Evolutionary conservation across 2,797 vertebrate genomes (phyloP), one percentile per base, ranked within the genome.

Genomic region (Pseudopleuronectes americanus): DNA sequence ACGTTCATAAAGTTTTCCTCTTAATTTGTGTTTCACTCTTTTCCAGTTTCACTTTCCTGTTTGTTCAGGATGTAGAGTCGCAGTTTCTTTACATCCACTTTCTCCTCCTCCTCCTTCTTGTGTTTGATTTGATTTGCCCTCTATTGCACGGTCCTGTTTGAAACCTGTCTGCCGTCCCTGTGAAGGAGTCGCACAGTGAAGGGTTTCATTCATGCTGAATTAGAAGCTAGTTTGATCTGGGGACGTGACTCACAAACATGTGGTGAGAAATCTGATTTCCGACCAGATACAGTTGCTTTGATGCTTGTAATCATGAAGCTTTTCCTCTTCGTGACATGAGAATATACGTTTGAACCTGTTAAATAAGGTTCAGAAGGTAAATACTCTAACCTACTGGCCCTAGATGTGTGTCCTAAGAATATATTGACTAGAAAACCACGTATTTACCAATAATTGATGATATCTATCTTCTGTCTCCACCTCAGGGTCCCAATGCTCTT

Each of bases 401-500:
- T 10, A 23, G 56, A 38, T 1, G 43, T 17, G 0, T 17, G 16
- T 6, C 24, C 23, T 70, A 2, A 17, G 22, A 43, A 74, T 76
- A 57, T 74, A 52, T 43, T 73, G 41, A 63, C 21, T 57, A 9
- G 31, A 33, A 33, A 10, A 10, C 8, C 7, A 19, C 36, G 3
- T 12, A 31, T 13, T 19, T 9, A 2, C 53, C 57, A 22, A 22
- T 4, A 61, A 38, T 38, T 21, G 38, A 0, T 47, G 21, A 36
- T 19, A 0, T 13, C 4, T 0, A 8, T 56, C 6, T 33, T 14
- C 10, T 54, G 1, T 66, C 21, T 68, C 65, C 36, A 0, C 38
- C 79, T 43, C 74, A 99, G 98, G 98, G 98, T 80, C 96, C 97
- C 10, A 99, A 99, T 22, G 98, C 98, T 51, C 92, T 99, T 0